Evolutionary conservation across 1,140 invertebrate genomes (phyloP), one percentile per base, ranked within the genome.

Genomic region (Cyclina sinensis): DNA sequence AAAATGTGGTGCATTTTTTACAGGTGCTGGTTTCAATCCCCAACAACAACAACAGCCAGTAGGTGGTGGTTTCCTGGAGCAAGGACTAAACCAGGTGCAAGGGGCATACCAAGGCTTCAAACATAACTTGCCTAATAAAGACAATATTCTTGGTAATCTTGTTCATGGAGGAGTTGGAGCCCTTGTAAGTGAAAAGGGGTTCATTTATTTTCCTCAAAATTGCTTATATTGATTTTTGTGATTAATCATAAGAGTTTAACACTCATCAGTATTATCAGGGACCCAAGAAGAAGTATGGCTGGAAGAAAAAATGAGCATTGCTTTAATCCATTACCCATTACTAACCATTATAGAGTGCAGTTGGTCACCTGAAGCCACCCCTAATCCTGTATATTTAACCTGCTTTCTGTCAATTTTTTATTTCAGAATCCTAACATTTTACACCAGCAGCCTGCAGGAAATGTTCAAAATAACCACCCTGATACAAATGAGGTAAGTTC

Each of bases 151-250:
- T 27, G 24, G 57, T 11, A 62, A 62, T 27, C 57, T 62, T 3
- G n/a, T 62, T 27, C 57, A 62, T 62, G 57, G 57, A 27, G 57
- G 57, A 62, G 57, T n/a, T n/a, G 57, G 57, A 7, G 57, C n/a
- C 4, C 57, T 62, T 62, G 57, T 62, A 62, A 62, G 57, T 62
- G n/a, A n/a, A n/a, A n/a, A n/a, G n/a, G n/a, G n/a, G n/a, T n/a
- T n/a, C n/a, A n/a, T n/a, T n/a, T n/a, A n/a, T n/a, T n/a, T n/a
- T n/a, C n/a, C n/a, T n/a, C n/a, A n/a, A n/a, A n/a, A n/a, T n/a
- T n/a, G n/a, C n/a, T n/a, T 57, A 5, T 57, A 21, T 48, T 11
- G 9, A 48, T 48, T 48, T 48, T 18, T 11, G 18, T 48, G 7
- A 48, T 48, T 48, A 48, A 48, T 48, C 46, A 48, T 18, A 48